Percentiles rank a stretch among this genome's conserved stretches.
These are phyloP conservation scores for Fistularia tabacaria DNA, from an alignment of 2,797 vertebrate species.

Conservation along the genomic window DNA sequence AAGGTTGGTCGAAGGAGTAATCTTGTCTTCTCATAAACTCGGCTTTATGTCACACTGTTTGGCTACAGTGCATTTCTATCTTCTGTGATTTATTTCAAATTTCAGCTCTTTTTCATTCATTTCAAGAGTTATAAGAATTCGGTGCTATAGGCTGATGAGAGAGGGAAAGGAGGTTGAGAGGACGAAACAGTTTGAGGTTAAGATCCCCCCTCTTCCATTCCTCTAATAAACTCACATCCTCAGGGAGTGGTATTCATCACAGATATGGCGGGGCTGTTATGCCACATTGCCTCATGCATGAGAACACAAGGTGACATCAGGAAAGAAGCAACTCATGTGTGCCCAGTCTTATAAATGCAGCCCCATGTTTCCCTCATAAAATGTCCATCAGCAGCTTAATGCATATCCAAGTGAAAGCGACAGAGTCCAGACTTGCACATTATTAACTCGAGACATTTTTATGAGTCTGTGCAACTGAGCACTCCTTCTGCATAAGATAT, in stretches of 20 bases:
- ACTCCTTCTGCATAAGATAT: conserved; percentile 66
- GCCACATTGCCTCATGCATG: conserved; percentile 44
- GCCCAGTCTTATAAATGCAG: conserved; percentile 60
- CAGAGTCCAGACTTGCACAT: conserved; percentile 61
- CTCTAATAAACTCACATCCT: conserved; percentile 60
- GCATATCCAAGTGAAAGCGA: conserved; percentile 64
- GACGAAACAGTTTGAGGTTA: conserved; percentile 18
- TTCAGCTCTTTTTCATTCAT: too few species aligned
- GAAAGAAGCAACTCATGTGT: conserved; percentile 38
- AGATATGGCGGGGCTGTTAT: conserved; percentile 40
- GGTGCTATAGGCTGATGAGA: conserved; percentile 11
- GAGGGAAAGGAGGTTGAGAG: background rate
- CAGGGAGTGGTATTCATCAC: conserved; percentile 64
- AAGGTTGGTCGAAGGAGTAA: conserved; percentile 36
- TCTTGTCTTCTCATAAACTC: conserved; percentile 25
- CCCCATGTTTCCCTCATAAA: conserved; percentile 68
- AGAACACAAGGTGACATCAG: conserved; percentile 67
- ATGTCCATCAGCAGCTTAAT: conserved; percentile 69
- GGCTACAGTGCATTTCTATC: too few species aligned
- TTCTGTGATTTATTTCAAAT: too few species aligned
- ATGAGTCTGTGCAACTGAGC: conserved; percentile 60
- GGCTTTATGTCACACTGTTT: conserved; percentile 6
- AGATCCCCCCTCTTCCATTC: conserved; percentile 8
- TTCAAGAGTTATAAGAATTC: background rate
- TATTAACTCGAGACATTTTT: conserved; percentile 69